These are phyloP conservation scores for Sebastes hubbsi DNA, from an alignment of 2,797 vertebrate species.

Conservation along the genomic window DNA sequence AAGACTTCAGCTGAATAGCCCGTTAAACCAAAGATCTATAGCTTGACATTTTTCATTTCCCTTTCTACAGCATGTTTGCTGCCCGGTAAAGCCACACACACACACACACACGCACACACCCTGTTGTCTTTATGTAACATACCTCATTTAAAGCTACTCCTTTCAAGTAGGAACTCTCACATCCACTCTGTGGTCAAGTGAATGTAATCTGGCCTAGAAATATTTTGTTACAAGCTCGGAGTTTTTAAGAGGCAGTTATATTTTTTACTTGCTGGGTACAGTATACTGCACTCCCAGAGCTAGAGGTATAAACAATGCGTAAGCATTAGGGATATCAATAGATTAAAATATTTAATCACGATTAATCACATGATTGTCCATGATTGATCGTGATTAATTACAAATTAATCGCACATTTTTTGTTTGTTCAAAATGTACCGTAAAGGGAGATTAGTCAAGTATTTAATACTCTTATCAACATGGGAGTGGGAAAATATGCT, in stretches of 20 bases:
- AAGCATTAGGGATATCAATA: too few relatives aligned
- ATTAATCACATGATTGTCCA: too few relatives aligned
- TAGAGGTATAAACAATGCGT: not conserved
- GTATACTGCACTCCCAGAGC: not conserved
- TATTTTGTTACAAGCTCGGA: conserved; percentile 2
- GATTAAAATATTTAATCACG: too few relatives aligned
- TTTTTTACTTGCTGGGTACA: not conserved
- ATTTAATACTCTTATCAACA: too few relatives aligned
- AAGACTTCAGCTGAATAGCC: conserved; percentile 33
- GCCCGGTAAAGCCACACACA: not conserved
- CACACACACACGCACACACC: not conserved
- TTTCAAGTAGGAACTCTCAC: conserved; percentile 50
- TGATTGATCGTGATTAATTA: too few relatives aligned
- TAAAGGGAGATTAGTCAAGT: too few relatives aligned
- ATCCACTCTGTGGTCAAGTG: conserved; percentile 40
- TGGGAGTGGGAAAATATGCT: too few relatives aligned
- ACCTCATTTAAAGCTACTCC: conserved; percentile 55
- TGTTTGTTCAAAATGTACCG: too few relatives aligned
- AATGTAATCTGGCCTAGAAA: conserved; percentile 26
- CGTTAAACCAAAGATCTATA: conserved; percentile 45
- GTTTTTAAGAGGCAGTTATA: conserved; percentile 1
- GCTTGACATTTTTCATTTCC: conserved; percentile 39
- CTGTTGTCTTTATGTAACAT: conserved; percentile 62
- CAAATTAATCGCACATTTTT: too few relatives aligned
- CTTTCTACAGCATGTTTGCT: conserved; percentile 8